Evolutionary conservation across 2,113 vertebrate species (phyloP), one percentile per base, ranked within the genome.

Genomic region (Mobula hypostoma): DNA sequence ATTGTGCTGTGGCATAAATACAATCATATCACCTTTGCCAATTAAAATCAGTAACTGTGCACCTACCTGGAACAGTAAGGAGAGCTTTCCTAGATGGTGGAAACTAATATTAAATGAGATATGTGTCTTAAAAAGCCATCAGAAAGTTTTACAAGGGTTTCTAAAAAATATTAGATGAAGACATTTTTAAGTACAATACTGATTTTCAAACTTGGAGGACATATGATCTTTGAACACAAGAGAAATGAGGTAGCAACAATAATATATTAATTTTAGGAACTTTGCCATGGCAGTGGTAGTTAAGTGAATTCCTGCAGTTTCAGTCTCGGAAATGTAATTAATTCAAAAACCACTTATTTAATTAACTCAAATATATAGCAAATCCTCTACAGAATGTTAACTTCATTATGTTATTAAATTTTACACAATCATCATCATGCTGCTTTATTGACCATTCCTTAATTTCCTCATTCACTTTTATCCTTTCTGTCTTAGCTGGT

Each of bases 331-430:
- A 93, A 93, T 93, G 24, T 76, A 72, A 93, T 93, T 93, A 93
- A 36, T 74, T 48, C 74, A 19, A 93, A 72, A 2, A 15, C 29
- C 29, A 76, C 36, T 93, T 29, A 93, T 48, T 40, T 93, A 93
- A 93, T 93, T 93, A 93, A 93, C 70, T 72, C 32, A 92, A 92
- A 92, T 72, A 72, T 74, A 21, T 92, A 92, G 70, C 70, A 92
- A 7, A 27, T 56, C 40, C 21, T 74, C 40, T 48, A 5, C 21
- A 87, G 70, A 76, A 48, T 92, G 91, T 93, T 68, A 93, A 74
- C 91, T 76, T 93, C 14, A 93, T 74, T 40, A 93, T 29, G 68
- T 74, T 93, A 93, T 93, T 93, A 74, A 93, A 93, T 72, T 93
- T 93, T 70, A n/a, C 48, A 19, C 32, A 40, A 40, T 40, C 66